Base-by-base conservation (phyloP, 2,888 invertebrate species). In the Platyscelio sp. region DNA sequence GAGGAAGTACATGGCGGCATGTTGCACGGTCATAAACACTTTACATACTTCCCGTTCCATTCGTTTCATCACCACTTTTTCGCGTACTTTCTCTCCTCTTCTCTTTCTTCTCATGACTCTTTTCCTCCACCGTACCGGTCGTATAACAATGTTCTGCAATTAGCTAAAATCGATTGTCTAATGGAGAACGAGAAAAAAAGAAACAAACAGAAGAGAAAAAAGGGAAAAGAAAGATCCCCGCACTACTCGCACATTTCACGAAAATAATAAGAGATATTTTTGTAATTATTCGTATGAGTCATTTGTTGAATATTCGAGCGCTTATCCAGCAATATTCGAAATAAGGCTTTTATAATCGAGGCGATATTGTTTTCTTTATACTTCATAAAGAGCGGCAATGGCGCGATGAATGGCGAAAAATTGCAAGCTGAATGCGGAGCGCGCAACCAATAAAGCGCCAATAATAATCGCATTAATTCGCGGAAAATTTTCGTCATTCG, bases 1-100 rank as follows among this genome's bases (percentile, higher is more conserved):
- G 68, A 54, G 71, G 77, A 83, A 80, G 29, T 88, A 86, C 83
- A 86, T 88, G 90, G 91, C 92, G 90, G 91, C 93, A 92, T 90
- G 92, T 92, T 92, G 92, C 91, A 75, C 92, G 92, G 91, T 92
- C 93, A 90, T 92, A 93, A 92, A 92, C 92, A 92, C 92, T 93
- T 92, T 90, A 90, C 92, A 92, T 92, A 91, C 91, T 90, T 91
- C 89, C 90, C 90, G 84, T 87, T 87, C 86, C 89, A 87, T 89
- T 85, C 84, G 75, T 82, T 81, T 71, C 70, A 75, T 63, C 80
- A 83, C 78, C 86, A 88, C 87, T 87, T 89, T 89, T 88, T 87
- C 40, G 56, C 75, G 13, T 38, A 61, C 26, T 26, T 58, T 46
- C 46, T 68, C 24, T 58, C 38, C 76, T 87, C 81, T 76, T 63